Conservation (phyloP, 2,888 invertebrate genomes). For the Chaitophorus viminalis region DNA sequence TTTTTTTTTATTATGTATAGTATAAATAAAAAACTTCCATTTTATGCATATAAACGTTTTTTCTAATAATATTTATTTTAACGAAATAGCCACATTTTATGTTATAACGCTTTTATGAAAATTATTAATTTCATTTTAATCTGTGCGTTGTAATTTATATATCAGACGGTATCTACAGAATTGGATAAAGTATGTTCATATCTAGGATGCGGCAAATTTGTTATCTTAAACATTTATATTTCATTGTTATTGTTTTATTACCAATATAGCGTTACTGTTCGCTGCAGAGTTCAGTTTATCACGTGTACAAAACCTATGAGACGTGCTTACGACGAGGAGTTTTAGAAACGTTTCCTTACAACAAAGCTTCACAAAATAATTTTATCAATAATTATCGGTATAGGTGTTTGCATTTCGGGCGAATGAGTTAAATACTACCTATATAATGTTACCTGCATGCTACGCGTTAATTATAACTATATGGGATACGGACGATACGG, state of each 20-base stretch:
- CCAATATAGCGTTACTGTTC: not conserved
- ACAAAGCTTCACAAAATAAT: not conserved
- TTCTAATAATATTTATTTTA: not conserved
- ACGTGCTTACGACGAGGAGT: not conserved
- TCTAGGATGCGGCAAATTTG: not conserved
- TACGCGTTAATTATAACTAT: not conserved
- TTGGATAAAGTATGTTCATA: too few relatives aligned
- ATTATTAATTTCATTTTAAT: not conserved
- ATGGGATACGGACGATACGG: not conserved
- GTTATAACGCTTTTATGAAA: not conserved
- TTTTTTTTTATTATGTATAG: not conserved
- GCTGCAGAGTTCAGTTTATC: not conserved
- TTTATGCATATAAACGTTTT: not conserved
- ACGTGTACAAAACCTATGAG: not conserved
- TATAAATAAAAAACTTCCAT: not conserved
- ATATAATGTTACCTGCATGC: constrained; percentile 9
- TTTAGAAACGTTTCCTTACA: not conserved
- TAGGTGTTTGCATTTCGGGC: not conserved
- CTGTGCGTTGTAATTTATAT: too few relatives aligned
- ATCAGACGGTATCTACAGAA: too few relatives aligned
- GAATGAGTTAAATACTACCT: not conserved
- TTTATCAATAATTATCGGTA: not conserved
- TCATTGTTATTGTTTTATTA: too few relatives aligned
- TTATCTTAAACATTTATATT: not conserved
- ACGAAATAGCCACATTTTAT: not conserved